Conservation (phyloP, 2,113 vertebrate species). For the Macrotus californicus region DNA sequence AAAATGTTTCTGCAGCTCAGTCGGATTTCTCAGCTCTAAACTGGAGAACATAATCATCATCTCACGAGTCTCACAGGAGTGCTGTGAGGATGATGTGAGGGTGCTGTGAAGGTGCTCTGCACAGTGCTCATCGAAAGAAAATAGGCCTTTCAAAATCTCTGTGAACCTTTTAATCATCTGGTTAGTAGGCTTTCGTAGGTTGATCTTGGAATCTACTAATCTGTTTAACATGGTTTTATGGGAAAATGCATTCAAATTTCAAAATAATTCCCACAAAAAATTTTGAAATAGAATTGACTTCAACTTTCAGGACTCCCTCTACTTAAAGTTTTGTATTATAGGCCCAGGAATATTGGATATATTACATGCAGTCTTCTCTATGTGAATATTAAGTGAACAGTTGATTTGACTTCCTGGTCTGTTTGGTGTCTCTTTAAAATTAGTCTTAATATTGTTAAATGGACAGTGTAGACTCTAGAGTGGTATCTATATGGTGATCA, state of each 20-base stretch:
- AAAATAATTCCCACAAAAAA: background rate
- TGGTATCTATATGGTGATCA: background rate
- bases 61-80: fast-evolving
- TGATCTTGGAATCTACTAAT: background rate
- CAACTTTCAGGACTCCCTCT: background rate
- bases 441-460: background rate
- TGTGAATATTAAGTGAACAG: background rate
- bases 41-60: background rate
- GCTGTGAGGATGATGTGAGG: background rate
- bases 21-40: background rate
- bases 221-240: background rate
- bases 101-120: background rate
- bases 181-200: background rate
- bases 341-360: background rate
- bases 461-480: background rate
- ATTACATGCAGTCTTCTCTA: background rate
- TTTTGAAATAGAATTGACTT: background rate
- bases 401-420: background rate
- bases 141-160: background rate
- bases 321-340: background rate
- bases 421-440: background rate
- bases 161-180: background rate
- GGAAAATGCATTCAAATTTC: background rate
- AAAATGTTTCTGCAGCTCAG: no score
- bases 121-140: background rate